A percentile compares a stretch with the other conserved stretches of the same genome.
Evolutionary conservation across 2,113 vertebrate genomes (phyloP).

Genomic region (Melanerpes formicivorus): DNA sequence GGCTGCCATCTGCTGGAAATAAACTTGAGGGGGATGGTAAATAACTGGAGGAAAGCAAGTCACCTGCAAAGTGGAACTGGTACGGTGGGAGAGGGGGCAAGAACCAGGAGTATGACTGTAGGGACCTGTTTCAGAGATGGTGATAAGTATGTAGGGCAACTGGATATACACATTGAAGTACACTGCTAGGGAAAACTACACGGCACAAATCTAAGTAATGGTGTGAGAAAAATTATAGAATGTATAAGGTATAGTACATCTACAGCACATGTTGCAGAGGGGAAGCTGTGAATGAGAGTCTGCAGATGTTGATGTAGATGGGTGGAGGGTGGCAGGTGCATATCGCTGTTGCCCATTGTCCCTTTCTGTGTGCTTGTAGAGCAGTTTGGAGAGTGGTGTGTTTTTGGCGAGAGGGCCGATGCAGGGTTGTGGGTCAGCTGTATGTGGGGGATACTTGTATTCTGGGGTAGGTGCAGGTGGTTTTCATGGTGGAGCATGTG

Average conservation of each 20-base stretch:
- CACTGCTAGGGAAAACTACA: accelerated
- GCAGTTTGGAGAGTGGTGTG: no score
- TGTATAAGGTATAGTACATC: no score
- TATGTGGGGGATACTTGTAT: no score
- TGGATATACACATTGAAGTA: accelerated
- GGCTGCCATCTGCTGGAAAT: neutral
- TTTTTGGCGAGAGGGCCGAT: no score
- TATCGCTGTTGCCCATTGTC: no score
- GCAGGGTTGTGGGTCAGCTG: no score
- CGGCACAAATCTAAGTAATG: accelerated
- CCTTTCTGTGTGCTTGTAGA: no score
- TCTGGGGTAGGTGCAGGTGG: no score
- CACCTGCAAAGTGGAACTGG: accelerated
- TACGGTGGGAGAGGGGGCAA: accelerated
- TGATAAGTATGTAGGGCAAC: accelerated
- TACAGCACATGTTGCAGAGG: neutral
- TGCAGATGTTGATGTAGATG: neutral
- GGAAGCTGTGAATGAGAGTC: neutral
- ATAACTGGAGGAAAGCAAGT: neutral
- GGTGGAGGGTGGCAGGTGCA: no score
- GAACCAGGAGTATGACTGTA: accelerated
- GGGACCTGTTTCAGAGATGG: accelerated
- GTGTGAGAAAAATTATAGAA: no score
- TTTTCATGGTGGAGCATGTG: no score
- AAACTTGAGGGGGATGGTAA: accelerated